These are phyloP conservation scores for Desmodus rotundus DNA, from an alignment of 2,113 vertebrate genomes.

Conservation along the genomic window DNA sequence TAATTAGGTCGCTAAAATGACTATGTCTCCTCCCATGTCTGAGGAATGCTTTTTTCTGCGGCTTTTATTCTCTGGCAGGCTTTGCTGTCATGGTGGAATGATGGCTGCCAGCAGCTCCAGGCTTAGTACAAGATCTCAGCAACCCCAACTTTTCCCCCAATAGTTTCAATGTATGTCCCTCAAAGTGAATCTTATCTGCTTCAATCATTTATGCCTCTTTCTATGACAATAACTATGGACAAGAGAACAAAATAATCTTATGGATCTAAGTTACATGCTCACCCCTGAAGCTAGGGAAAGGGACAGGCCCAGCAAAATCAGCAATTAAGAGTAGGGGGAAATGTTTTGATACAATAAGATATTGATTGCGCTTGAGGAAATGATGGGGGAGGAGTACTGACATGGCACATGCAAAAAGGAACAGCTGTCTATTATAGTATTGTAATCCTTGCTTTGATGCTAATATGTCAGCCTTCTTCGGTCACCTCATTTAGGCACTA, in stretches of 20 bases:
- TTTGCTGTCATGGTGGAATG: not conserved
- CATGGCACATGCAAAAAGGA: not conserved
- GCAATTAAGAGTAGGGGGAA: not conserved
- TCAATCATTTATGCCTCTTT: not conserved
- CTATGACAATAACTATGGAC: not conserved
- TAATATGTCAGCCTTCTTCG: not conserved
- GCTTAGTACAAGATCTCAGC: not conserved
- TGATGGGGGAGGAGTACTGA: not conserved
- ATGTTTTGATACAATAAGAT: constrained; percentile 19
- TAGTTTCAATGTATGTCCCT: not conserved
- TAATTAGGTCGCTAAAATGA: not conserved
- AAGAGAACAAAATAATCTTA: not conserved
- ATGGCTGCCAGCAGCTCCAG: not conserved
- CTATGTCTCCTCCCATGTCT: not conserved
- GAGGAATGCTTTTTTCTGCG: not conserved
- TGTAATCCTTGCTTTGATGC: not conserved
- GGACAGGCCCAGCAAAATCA: not conserved
- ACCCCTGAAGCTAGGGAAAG: not conserved
- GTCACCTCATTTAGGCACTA: not conserved
- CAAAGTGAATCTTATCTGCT: not conserved
- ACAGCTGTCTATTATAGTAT: not conserved
- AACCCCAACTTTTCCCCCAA: not conserved
- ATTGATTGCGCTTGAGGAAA: not conserved
- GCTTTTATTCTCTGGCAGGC: not conserved
- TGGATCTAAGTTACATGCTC: not conserved